A percentile compares a stretch with the other conserved stretches of the same genome.
phyloP scores from a whole-genome alignment of 2,113 vertebrate genomes.

The Syrrhaptes paradoxus region DNA sequence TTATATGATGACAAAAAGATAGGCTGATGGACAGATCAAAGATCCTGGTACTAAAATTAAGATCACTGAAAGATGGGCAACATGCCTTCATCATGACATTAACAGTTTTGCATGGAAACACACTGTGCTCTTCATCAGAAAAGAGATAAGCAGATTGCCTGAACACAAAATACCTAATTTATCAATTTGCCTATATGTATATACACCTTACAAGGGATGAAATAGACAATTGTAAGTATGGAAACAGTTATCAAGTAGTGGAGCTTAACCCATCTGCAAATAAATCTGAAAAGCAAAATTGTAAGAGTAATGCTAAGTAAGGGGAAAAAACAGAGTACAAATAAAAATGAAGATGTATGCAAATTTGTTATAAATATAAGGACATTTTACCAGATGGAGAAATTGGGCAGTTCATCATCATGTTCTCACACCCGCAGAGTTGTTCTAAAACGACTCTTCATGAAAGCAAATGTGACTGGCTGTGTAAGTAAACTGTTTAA shows the following conservation, averaged over 20 bases:
- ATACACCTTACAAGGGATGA: not conserved
- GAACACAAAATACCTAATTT: not conserved
- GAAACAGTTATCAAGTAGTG: not conserved
- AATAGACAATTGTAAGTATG: not conserved
- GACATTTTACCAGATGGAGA: constrained; percentile 70
- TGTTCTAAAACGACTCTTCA: constrained; percentile 68
- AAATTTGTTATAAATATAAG: constrained; percentile 52
- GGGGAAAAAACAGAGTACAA: not conserved
- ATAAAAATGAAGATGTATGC: constrained; percentile 25
- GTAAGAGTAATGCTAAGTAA: not conserved
- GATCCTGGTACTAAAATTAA: not conserved
- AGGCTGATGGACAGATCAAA: not conserved
- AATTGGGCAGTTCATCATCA: constrained; percentile 64
- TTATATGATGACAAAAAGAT: not conserved
- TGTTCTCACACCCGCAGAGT: constrained; percentile 69
- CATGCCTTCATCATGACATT: not conserved
- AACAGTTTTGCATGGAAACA: not conserved
- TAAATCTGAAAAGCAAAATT: not conserved
- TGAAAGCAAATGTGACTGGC: constrained; percentile 59
- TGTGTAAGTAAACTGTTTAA: constrained; percentile 47
- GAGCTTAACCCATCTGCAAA: not conserved
- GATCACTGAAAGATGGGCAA: not conserved
- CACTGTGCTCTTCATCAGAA: not conserved
- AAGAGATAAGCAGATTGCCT: not conserved
- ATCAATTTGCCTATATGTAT: not conserved